Conservation (phyloP, 1,140 invertebrate species). For the Drosophila repleta region DNA sequence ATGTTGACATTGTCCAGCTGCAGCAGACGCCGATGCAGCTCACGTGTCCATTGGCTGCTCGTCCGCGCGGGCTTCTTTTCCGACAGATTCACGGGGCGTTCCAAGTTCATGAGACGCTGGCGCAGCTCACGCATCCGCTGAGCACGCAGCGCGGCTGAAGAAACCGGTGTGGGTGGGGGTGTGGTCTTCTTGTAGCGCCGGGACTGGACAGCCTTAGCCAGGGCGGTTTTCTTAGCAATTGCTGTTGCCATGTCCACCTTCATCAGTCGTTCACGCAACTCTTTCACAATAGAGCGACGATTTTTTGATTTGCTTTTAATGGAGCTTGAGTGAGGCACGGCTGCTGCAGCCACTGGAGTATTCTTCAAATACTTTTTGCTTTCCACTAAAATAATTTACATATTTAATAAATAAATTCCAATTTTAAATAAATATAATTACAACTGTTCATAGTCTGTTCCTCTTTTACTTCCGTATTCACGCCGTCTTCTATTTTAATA, state of each 20-base stretch:
- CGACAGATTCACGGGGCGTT: not conserved
- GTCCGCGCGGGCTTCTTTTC: not conserved
- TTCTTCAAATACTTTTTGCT: not conserved
- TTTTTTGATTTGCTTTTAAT: slow-evolving; percentile 9
- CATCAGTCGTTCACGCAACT: slow-evolving; percentile 7
- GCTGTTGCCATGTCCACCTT: not conserved
- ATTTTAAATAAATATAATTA: not conserved
- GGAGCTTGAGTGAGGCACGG: not conserved
- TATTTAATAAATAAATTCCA: not conserved
- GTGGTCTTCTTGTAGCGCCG: not conserved
- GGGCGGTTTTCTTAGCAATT: too few species aligned
- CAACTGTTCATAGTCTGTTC: not conserved
- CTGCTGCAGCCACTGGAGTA: not conserved
- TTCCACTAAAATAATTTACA: not conserved
- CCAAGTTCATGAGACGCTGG: slow-evolving; percentile 29
- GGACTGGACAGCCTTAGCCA: not conserved
- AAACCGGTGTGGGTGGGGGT: too few species aligned
- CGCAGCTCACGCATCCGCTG: slow-evolving; percentile 23
- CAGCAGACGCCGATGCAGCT: slow-evolving; percentile 4
- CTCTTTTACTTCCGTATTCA: not conserved
- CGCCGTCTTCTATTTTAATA: slow-evolving; percentile 5
- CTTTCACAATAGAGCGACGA: slow-evolving; percentile 5
- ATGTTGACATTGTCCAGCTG: not conserved
- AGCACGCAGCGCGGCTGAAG: not conserved
- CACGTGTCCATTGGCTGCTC: not conserved